Percentiles rank a stretch among this genome's conserved stretches.
phyloP scores from a whole-genome alignment of 2,113 vertebrate genomes.

The Catharus bicknelli region DNA sequence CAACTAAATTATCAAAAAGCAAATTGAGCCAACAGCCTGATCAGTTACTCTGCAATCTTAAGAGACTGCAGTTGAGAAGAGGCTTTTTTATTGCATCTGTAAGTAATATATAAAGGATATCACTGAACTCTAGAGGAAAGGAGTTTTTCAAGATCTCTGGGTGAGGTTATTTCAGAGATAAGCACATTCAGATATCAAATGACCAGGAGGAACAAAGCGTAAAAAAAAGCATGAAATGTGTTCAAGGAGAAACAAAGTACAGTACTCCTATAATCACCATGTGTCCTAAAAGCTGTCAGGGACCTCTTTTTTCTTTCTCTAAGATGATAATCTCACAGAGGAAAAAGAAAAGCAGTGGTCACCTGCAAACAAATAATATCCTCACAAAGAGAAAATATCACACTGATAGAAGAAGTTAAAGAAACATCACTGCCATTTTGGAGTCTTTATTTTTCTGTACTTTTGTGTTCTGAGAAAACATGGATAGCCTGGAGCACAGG shows the following conservation, averaged over 20 bases:
- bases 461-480: background rate
- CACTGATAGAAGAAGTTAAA: background rate
- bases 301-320: background rate
- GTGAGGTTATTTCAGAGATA: conserved; percentile 31
- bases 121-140: background rate
- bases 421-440: background rate
- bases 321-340: background rate
- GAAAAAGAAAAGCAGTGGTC: background rate
- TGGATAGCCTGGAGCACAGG: background rate
- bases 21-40: conserved; percentile 36
- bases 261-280: background rate
- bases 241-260: background rate
- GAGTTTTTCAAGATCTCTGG: conserved; percentile 16
- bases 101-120: conserved; percentile 7
- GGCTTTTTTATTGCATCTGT: background rate
- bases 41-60: background rate
- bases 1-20: conserved; percentile 18
- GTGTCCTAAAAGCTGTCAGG: background rate
- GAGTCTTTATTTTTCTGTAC: background rate
- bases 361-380: background rate
- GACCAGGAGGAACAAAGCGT: background rate
- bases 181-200: conserved; percentile 27
- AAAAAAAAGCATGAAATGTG: conserved; percentile 9
- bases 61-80: background rate
- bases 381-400: background rate